These are phyloP conservation scores for Mycalesis mineus DNA, from an alignment of 2,888 invertebrate species.

Conservation along the genomic window DNA sequence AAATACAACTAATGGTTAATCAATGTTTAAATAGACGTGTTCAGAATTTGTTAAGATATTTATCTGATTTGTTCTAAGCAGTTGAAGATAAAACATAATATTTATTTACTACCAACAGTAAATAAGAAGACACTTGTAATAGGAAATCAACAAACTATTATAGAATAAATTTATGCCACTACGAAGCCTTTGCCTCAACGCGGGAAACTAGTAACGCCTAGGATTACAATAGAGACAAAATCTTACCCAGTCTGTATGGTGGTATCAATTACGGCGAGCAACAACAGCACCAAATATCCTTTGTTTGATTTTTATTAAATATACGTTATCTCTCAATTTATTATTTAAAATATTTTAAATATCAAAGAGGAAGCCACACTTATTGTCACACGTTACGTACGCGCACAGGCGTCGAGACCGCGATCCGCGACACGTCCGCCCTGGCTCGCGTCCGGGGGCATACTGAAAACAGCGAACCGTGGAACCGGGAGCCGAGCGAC, in stretches of 20 bases:
- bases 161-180: too few species aligned
- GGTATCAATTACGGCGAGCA: background rate
- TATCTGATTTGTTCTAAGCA: too few species aligned
- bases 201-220: too few species aligned
- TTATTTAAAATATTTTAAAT: constrained; percentile 26
- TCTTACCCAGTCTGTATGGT: constrained; percentile 16
- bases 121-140: too few species aligned
- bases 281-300: constrained; percentile 10
- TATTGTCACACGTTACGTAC: constrained; percentile 77
- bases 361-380: constrained; percentile 69
- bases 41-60: too few species aligned
- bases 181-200: too few species aligned
- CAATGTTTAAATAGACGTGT: too few species aligned
- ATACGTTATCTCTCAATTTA: constrained; percentile 13
- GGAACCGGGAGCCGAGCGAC: constrained; percentile 33
- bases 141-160: too few species aligned
- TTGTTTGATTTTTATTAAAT: background rate
- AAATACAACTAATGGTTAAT: too few species aligned
- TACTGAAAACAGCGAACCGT: constrained; percentile 50
- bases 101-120: too few species aligned
- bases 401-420: constrained; percentile 48
- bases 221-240: background rate
- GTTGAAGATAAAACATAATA: too few species aligned
- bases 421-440: constrained; percentile 55
- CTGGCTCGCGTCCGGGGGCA: constrained; percentile 53